Evolutionary conservation across 2,113 vertebrate genomes (phyloP).

Genomic region (Coregonus clupeaformis): DNA sequence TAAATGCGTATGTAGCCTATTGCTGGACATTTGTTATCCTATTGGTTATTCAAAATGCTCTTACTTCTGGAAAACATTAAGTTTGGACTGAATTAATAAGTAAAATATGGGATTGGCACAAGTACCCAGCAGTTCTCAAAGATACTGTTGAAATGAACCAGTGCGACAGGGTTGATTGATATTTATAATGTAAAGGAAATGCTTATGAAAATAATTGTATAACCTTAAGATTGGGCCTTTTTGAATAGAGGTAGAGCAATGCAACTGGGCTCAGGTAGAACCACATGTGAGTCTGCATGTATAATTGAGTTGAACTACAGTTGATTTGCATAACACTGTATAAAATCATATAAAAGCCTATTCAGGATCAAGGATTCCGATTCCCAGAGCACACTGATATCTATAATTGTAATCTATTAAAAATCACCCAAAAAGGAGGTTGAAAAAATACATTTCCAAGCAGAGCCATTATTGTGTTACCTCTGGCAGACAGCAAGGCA

Average conservation of each 20-base stretch:
- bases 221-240: slow-evolving; percentile 21
- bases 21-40: background rate
- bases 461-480: slow-evolving; percentile 68
- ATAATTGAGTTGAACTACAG: slow-evolving; percentile 21
- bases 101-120: background rate
- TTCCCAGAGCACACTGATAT: slow-evolving; percentile 50
- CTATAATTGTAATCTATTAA: slow-evolving; percentile 64
- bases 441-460: slow-evolving; percentile 54
- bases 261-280: slow-evolving; percentile 1
- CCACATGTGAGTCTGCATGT: slow-evolving; percentile 18
- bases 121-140: background rate
- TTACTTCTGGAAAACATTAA: background rate
- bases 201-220: slow-evolving; percentile 30
- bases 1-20: background rate
- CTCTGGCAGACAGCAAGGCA: slow-evolving; percentile 74
- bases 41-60: background rate
- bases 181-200: slow-evolving; percentile 13
- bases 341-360: slow-evolving; percentile 31
- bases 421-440: slow-evolving; percentile 52
- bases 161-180: background rate
- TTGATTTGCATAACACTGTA: slow-evolving; percentile 14
- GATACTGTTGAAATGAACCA: background rate
- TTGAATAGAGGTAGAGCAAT: slow-evolving; percentile 10
- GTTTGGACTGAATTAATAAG: background rate
- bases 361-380: slow-evolving; percentile 41